Base-by-base conservation (phyloP, 2,113 vertebrate genomes). In the Aptenodytes patagonicus region DNA sequence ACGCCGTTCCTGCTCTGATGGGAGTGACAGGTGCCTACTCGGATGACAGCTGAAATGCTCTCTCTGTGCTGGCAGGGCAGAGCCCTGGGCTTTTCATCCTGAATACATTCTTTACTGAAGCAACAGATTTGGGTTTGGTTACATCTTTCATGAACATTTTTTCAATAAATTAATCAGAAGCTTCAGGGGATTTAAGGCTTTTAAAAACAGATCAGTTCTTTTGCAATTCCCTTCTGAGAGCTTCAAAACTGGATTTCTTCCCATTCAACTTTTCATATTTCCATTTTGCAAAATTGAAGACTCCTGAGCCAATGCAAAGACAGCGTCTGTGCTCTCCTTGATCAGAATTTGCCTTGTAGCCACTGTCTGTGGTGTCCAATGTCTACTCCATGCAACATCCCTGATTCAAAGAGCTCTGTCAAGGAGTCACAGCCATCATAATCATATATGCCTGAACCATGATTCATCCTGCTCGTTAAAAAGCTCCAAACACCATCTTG, bases 151-250 rank as follows among this genome's bases (percentile, higher is more conserved):
- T 93, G 92, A 96, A 93, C 11, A 21, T 7, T 84, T 93, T 87
- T 82, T 96, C 94, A 97, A 96, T 95, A 95, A 93, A 97, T 97
- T 97, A 97, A 95, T 93, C 80, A 94, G 86, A 92, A 95, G 89
- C 92, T 97, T 89, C 20, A 17, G 80, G 94, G 77, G 26, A 78
- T 83, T 81, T 87, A 78, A 93, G 64, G 55, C 66, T 97, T 95
- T 96, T 85, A 65, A 93, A 96, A 95, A 32, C 57, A 91, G 89
- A 82, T 87, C 69, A 10, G 47, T 87, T 97, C 47, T 85, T 92
- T 57, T 76, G 57, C 73, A 95, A 84, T 90, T 97, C 95, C 65
- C 80, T 87, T 83, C 44, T 49, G 77, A 84, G 86, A 89, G 64
- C 29, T 95, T 94, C 44, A 76, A 69, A 93, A 91, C 73, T 94